Base-by-base conservation (phyloP, 1,140 invertebrate genomes). In the Lordiphosa stackelbergi region DNA sequence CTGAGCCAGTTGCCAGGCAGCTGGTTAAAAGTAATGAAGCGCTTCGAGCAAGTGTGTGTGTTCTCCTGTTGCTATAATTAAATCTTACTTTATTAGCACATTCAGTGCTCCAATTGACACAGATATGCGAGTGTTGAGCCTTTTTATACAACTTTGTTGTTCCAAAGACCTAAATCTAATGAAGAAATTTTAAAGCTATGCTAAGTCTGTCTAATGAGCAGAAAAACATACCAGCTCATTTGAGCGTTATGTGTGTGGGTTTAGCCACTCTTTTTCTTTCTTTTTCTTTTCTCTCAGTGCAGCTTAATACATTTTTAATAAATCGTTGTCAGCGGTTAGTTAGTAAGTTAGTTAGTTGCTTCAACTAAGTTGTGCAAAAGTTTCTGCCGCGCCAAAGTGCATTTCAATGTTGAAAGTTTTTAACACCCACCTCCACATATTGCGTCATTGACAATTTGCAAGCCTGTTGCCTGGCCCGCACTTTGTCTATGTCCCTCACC, bases 21-120 rank as follows among this genome's bases (percentile, higher is more conserved):
- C 28, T 31, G 28, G 28, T 31, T 31, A 31, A 31, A 7, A 8
- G 28, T 31, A 31, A 31, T 31, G 28, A 31, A 31, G 28, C 28
- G 28, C 28, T 31, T 2, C 28, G 7, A 31, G 28, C 5, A 24
- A 24, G 28, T 31, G 28, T 9, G 28, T 7, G 36, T 16, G n/a
- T 35, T 41, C 16, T 45, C 5, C 8, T 31, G 51, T 49, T 63
- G 62, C 66, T 77, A 47, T 77, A 78, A 77, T 77, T 77, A 77
- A 77, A 78, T 73, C 73, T 64, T 64, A 78, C 73, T 77, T 78
- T 77, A 77, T 77, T 77, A 73, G 64, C 73, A 73, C 73, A 68
- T 77, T 73, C 28, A 31, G 28, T 31, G 6, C 28, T 31, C 28
- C 8, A 31, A 31, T 31, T 31, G 28, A 31, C 28, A 31, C 28